Base-by-base conservation (phyloP, 2,888 invertebrate genomes). In the Busseola fusca region DNA sequence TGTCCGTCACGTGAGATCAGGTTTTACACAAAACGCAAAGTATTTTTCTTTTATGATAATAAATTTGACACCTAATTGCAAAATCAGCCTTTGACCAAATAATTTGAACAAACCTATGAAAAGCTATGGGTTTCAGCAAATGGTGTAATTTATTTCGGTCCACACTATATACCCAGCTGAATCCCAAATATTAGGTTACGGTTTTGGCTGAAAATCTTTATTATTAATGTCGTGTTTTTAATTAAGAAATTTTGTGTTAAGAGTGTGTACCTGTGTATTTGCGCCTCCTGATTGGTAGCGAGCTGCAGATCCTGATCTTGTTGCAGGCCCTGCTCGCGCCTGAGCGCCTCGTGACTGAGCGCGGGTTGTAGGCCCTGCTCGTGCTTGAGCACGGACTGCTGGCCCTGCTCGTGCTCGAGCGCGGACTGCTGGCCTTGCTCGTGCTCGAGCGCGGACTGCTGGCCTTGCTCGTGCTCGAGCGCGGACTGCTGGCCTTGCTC, bases 261-360 rank as follows among this genome's bases (percentile, higher is more conserved):
- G 54, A 10, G 18, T 56, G 54, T 34, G 9, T 63, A 63, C 62
- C 45, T 63, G 45, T 63, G 45, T 42, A 6, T 58, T 48, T 48
- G 45, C 21, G 45, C 45, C 21, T 48, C 45, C 45, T 48, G 45
- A 2, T 48, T 21, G 45, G 0, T 21, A 0, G 45, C 45, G 18
- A 0, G 45, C 21, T 21, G 45, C 21, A 21, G n/a, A n/a, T n/a
- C n/a, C n/a, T n/a, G n/a, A n/a, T n/a, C n/a, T n/a, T n/a, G n/a
- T n/a, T n/a, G n/a, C n/a, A n/a, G n/a, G n/a, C n/a, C n/a, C n/a
- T n/a, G n/a, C n/a, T n/a, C n/a, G n/a, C n/a, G n/a, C n/a, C n/a
- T n/a, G n/a, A n/a, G n/a, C n/a, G n/a, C n/a, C n/a, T n/a, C n/a
- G n/a, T n/a, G n/a, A n/a, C n/a, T n/a, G n/a, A n/a, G n/a, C n/a